Evolutionary conservation across 64 coral and sea anemone species (phyloP), one percentile per base, ranked within the genome.

Genomic region (Trachythela sp.): DNA sequence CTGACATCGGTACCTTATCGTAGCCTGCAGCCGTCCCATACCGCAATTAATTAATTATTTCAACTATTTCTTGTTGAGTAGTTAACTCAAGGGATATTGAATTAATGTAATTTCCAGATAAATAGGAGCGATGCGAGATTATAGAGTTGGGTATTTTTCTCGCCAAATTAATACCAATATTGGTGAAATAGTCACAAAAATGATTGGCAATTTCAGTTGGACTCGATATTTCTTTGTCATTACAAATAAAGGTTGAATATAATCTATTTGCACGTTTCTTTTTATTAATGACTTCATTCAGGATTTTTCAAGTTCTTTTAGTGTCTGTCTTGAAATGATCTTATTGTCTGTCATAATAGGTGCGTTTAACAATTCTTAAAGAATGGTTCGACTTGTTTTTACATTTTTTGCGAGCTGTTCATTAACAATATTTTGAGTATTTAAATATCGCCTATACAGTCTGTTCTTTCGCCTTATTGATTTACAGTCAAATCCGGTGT

Each of bases 221-320:
- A 32, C 20, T 32, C n/a, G 18, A 29, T 17, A 83, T 40, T 18
- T 35, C 76, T 29, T 33, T 18, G 39, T 83, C 76, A 83, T 14
- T 32, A 33, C 24, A 83, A 17, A 30, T 83, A 33, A 83, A 83
- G 17, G 39, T 37, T 29, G 76, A 18, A 30, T 30, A 18, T 5
- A 83, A 18, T 30, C 76, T 22, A 83, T 35, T 40, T 30, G 18
- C 35, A 30, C 29, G 14, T 13, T 72, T 72, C 29, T 26, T 14
- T 26, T 72, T 72, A 26, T 72, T 72, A 35, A 72, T 26, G 32
- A 72, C 68, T 72, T 72, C 68, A 72, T 72, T 72, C 10, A 72
- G 26, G 10, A 72, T 35, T 26, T 72, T 13, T 26, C 68, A 72
- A 72, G 68, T 72, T 24, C 10, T 24, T 72, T 72, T 72, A 24